Base-by-base conservation (phyloP, 2,113 vertebrate species). In the Salvelinus sp. region DNA sequence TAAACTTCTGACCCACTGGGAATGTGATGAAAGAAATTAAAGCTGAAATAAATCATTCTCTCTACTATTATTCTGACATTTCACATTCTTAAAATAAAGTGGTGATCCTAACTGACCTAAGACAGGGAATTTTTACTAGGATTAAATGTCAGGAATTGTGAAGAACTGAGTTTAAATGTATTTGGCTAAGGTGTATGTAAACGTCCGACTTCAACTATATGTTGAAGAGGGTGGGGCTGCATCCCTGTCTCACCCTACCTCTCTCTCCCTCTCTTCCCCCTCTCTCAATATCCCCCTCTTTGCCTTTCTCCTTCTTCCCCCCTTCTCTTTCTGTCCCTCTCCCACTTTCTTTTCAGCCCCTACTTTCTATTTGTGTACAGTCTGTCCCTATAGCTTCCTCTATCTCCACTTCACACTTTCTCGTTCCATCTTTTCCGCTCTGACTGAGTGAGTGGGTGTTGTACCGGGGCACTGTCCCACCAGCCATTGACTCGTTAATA, bases 401-500 rank as follows among this genome's bases (percentile, higher is more conserved):
- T 72, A 28, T 79, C 18, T 23, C 14, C 18, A 7, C 22, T 28
- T 71, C n/a, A 23, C 30, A 60, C 50, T 38, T 20, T 54, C 69
- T 48, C 58, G 16, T 57, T 28, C n/a, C 4, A 23, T 38, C 22
- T 63, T 20, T 28, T 28, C 70, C 38, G 66, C 28, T 80, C 28
- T 74, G 25, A 73, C 60, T 68, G 66, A 79, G 33, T 60, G 70
- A 58, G 73, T 73, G 83, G 79, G 81, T 2, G n/a, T 70, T 76
- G 77, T 67, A 74, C 74, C 72, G 73, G 62, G 72, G 57, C 70
- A 66, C 27, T 58, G 58, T 78, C 74, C 69, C 65, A 76, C 74
- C 33, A 74, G 70, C 75, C 28, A 75, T 62, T 76, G 67, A 75
- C 72, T 79, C 44, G 69, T 76, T 83, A 81, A 79, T 83, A 83